A percentile compares a stretch with the other conserved stretches of the same genome.
Conservation (phyloP, 2,113 vertebrate species). For the Paramormyrops kingsleyae region DNA sequence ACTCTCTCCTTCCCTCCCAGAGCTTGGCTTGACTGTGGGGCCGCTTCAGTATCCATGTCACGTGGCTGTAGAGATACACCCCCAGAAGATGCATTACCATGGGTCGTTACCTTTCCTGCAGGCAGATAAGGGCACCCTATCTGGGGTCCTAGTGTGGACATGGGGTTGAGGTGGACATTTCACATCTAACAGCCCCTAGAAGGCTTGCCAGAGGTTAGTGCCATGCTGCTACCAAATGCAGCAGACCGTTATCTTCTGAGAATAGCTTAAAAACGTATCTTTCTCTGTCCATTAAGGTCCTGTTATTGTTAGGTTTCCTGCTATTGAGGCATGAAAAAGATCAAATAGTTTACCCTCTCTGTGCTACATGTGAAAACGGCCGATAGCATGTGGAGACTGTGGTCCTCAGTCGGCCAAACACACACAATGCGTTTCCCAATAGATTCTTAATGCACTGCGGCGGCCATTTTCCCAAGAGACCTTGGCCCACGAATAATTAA, state of each 20-base stretch:
- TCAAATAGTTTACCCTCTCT: background rate
- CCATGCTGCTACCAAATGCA: background rate
- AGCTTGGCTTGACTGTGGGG: background rate
- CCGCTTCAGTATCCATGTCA: background rate
- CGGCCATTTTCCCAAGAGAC: conserved; percentile 28
- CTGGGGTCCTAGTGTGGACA: background rate
- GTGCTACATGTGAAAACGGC: background rate
- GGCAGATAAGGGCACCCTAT: background rate
- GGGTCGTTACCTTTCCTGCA: background rate
- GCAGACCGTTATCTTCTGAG: background rate
- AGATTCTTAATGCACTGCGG: conserved; percentile 20
- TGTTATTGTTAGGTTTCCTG: background rate
- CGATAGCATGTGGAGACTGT: background rate
- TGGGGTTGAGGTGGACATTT: background rate
- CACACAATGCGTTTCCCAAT: background rate
- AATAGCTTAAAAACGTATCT: background rate
- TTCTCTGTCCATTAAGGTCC: background rate
- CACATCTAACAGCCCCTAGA: background rate
- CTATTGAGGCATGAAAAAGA: background rate
- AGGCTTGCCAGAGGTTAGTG: background rate
- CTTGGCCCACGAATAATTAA: conserved; percentile 52
- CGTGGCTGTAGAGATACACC: background rate
- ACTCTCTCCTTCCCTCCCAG: background rate
- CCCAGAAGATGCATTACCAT: background rate
- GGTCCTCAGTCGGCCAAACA: background rate